Conservation (phyloP, 1,140 invertebrate genomes). For the Sycophaga agraensis region DNA sequence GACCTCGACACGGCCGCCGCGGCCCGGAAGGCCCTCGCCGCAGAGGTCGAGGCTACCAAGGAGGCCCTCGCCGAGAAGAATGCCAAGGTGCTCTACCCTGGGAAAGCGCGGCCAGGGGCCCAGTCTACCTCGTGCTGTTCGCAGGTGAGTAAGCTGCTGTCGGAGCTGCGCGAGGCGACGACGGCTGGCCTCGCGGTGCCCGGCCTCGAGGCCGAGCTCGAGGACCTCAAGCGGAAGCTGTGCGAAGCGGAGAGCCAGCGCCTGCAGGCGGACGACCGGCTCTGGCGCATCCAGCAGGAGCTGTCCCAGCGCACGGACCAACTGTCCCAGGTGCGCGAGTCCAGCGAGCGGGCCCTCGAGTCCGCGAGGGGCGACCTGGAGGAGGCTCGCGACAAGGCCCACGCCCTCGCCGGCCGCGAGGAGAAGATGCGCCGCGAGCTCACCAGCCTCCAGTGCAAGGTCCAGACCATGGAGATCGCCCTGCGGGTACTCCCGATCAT, state of each 20-base stretch:
- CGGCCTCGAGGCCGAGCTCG: slow-evolving; percentile 33
- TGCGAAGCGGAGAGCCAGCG: slow-evolving; percentile 34
- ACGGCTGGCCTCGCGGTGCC: slow-evolving; percentile 24
- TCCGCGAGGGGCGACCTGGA: too few relatives aligned
- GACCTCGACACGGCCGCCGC: slow-evolving; percentile 31
- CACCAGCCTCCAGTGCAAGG: too few relatives aligned
- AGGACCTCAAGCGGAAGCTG: slow-evolving; percentile 34
- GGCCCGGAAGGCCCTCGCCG: slow-evolving; percentile 26
- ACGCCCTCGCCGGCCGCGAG: too few relatives aligned
- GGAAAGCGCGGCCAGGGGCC: too few relatives aligned
- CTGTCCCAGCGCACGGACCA: background rate
- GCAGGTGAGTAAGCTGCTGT: slow-evolving; percentile 34
- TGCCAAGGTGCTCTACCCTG: slow-evolving; percentile 40
- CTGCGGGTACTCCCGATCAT: too few relatives aligned
- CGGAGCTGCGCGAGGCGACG: slow-evolving; percentile 28
- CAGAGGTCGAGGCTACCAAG: slow-evolving; percentile 30
- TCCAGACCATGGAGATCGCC: too few relatives aligned
- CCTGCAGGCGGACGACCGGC: slow-evolving; percentile 12
- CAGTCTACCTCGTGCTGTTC: too few relatives aligned
- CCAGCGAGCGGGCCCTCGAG: too few relatives aligned
- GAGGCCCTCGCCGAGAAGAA: slow-evolving; percentile 36
- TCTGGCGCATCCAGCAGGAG: slow-evolving; percentile 1
- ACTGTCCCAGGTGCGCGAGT: slow-evolving; percentile 1
- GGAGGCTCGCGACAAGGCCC: too few relatives aligned
- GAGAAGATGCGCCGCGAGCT: too few relatives aligned